Base-by-base conservation (phyloP, 1,140 invertebrate species). In the Arion vulgaris region DNA sequence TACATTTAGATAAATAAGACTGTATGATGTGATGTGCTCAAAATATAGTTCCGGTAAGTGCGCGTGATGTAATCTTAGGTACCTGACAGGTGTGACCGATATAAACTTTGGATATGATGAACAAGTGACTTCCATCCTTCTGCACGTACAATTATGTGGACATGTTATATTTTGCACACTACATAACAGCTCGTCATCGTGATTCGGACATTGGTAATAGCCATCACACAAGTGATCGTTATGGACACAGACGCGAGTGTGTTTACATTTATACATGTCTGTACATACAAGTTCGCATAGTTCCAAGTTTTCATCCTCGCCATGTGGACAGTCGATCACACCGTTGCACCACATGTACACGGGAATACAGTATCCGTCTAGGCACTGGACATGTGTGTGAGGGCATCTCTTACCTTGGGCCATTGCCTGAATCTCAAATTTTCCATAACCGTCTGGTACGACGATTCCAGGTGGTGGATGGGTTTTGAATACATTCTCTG, bases 101-200 rank as follows among this genome's bases (percentile, higher is more conserved):
- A n/a, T 32, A 39, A 74, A 34, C 32, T 66, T 34, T 19, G 62
- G 73, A 36, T 15, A 7, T 9, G 62, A 76, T 51, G 4, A 38
- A 36, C 78, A 76, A 28, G 62, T 74, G 66, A 76, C 80, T 36
- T 79, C 72, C 83, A 81, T 73, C 2, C 79, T 62, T 68, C 74
- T 62, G 36, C 83, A 81, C 32, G 26, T 45, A 51, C 83, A 84
- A 23, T 72, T 49, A 0, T 69, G 34, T 4, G 83, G 83, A 36
- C 78, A 84, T 11, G 73, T 77, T 26, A 81, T 32, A n/a, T 72
- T 78, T n/a, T 32, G 36, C n/a, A 39, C 1, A 1, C 36, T 23
- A 38, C 83, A 84, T 45, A 84, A 57, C 15, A 49, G 78, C 36
- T 84, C 83, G 38, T 84, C 83, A 49, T 84, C 83, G 23, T 84